These are phyloP conservation scores for Nothobranchius kuhntae DNA, from an alignment of 2,113 vertebrate genomes.

Conservation along the genomic window DNA sequence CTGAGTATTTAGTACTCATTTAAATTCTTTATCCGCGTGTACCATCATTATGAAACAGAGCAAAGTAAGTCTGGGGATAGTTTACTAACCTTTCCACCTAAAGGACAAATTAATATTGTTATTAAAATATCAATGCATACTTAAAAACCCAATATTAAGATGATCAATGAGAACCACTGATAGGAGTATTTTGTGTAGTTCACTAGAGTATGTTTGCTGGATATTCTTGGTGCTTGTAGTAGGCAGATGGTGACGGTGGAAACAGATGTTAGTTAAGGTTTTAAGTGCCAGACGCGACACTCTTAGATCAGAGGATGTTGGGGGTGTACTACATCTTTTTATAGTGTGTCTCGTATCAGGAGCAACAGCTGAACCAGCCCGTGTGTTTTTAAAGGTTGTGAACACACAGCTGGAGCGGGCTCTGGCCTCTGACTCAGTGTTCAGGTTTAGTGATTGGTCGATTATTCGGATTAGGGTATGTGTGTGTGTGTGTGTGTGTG, in stretches of 20 bases:
- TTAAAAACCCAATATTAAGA: neutral
- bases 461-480: too few species aligned
- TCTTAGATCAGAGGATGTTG: conserved; percentile 31
- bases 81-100: conserved; percentile 35
- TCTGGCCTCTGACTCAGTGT: too few species aligned
- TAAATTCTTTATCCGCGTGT: conserved; percentile 65
- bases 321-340: conserved; percentile 28
- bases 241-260: conserved; percentile 39
- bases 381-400: conserved; percentile 10
- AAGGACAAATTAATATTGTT: conserved; percentile 46
- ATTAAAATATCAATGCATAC: too few species aligned
- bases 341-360: conserved; percentile 28
- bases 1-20: conserved; percentile 73
- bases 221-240: conserved; percentile 13
- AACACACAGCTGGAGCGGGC: conserved; percentile 6
- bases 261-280: conserved; percentile 30
- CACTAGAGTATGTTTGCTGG: neutral
- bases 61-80: conserved; percentile 64
- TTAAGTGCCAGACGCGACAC: conserved; percentile 33
- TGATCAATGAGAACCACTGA: too few species aligned
- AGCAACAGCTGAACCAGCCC: conserved; percentile 45
- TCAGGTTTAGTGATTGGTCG: too few species aligned
- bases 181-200: neutral
- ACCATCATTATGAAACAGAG: conserved; percentile 69
- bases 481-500: too few species aligned